These are phyloP conservation scores for Globia sparganii DNA, from an alignment of 2,888 invertebrate species.

Conservation along the genomic window DNA sequence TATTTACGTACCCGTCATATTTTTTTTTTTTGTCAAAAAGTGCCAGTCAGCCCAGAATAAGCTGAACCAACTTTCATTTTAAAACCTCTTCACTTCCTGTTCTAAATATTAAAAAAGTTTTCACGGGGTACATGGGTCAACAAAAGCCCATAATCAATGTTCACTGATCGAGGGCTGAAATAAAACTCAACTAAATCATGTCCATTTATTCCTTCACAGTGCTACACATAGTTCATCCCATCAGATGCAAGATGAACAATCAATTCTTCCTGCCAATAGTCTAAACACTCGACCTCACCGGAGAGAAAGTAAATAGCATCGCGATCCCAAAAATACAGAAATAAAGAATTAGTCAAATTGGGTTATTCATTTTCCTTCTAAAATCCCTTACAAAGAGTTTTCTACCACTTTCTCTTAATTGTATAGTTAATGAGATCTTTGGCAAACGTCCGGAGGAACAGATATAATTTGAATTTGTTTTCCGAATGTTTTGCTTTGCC, in stretches of 20 bases:
- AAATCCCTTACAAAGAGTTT: conserved; percentile 36
- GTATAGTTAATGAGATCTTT: conserved; percentile 48
- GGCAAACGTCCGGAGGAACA: conserved; percentile 1
- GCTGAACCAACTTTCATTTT: neutral
- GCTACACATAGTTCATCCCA: conserved; percentile 81
- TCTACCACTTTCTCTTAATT: conserved; percentile 45
- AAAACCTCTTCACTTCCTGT: neutral
- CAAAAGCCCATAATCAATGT: too few species aligned
- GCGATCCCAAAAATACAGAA: conserved; percentile 15
- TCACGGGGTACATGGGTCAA: too few species aligned
- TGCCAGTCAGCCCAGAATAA: neutral
- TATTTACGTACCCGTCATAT: neutral
- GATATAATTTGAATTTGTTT: conserved; percentile 28
- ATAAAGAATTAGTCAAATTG: conserved; percentile 48
- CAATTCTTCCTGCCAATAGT: conserved; percentile 77
- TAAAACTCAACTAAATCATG: neutral
- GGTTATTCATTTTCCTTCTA: conserved; percentile 44
- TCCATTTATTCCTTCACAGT: conserved; percentile 73
- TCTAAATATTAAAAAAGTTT: neutral
- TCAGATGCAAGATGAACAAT: conserved; percentile 77
- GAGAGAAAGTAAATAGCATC: conserved; percentile 2
- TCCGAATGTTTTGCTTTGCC: neutral
- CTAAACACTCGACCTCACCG: neutral
- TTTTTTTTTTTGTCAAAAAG: neutral
- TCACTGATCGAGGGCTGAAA: too few species aligned